Base-by-base conservation (phyloP, 2,113 vertebrate genomes). In the Sinosuthora webbiana region DNA sequence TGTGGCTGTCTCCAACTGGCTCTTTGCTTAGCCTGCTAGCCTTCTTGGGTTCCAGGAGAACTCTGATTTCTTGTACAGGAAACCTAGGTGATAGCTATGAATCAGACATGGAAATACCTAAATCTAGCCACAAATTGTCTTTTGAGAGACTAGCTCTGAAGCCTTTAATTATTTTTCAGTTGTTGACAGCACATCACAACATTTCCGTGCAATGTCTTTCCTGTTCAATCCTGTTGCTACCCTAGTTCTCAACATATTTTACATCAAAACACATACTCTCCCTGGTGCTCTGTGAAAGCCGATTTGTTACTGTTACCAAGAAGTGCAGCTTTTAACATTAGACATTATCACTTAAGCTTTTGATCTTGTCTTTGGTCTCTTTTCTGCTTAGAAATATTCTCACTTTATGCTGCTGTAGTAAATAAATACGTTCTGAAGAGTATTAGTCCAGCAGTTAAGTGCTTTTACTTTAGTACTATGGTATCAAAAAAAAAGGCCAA, bases 331-430 rank as follows among this genome's bases (percentile, higher is more conserved):
- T 88, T 85, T 70, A 77, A 90, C 71, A 67, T 78, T 23, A 90
- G 75, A 41, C 22, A 10, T 91, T 82, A 89, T 35, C 57, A 60
- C 64, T 63, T 44, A 55, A 70, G 30, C 67, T 87, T 93, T 91
- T 96, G 63, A 83, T 87, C 78, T 83, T 67, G 18, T 18, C 57
- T 93, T 94, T 81, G n/a, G 50, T 83, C 50, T 87, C 10, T 91
- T 87, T 90, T 76, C 41, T 86, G 17, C 63, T 71, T 57, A 71
- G 57, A 81, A 81, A 80, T 76, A 62, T 2, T 76, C 41, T 39
- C 7, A 31, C 77, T 87, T 69, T 70, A 68, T 47, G 27, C 52
- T 77, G 52, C 33, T 67, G 39, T 27, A 42, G 35, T 47, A 83
- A 83, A 90, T 19, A 94, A 78, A 64, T 47, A 52, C 23, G 22